Percentiles rank a stretch among this genome's conserved stretches.
Conservation (phyloP, 2,797 vertebrate genomes). For the Adrianichthys oophorus region DNA sequence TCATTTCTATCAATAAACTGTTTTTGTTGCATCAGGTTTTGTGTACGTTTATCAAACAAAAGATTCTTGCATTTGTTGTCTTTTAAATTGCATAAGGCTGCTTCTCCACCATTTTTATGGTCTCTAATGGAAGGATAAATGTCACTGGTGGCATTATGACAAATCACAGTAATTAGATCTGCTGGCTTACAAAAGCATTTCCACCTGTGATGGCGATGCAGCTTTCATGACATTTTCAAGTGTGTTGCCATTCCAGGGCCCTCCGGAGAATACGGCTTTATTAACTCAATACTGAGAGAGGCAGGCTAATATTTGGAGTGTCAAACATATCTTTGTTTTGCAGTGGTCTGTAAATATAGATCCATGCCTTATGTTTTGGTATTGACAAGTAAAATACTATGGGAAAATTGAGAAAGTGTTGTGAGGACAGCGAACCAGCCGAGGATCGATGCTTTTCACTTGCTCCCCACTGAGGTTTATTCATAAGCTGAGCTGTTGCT, state of each 20-base stretch:
- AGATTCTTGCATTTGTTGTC: slow-evolving; percentile 49
- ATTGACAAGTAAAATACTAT: slow-evolving; percentile 1
- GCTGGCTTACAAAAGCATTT: slow-evolving; percentile 44
- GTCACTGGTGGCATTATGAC: slow-evolving; percentile 65
- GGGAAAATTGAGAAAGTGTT: slow-evolving; percentile 16
- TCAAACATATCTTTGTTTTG: slow-evolving; percentile 23
- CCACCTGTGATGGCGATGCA: slow-evolving; percentile 29
- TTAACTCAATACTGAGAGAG: slow-evolving; percentile 19
- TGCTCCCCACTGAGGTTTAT: slow-evolving; percentile 64
- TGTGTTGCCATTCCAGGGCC: slow-evolving; percentile 32
- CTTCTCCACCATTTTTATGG: slow-evolving; percentile 43
- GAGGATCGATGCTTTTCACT: slow-evolving; percentile 52
- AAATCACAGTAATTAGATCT: slow-evolving; percentile 66
- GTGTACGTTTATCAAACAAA: slow-evolving; percentile 42
- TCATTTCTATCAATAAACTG: neutral
- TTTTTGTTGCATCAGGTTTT: slow-evolving; percentile 17
- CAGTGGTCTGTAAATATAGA: slow-evolving; percentile 21
- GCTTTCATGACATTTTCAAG: slow-evolving; percentile 45
- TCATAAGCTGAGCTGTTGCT: slow-evolving; percentile 73
- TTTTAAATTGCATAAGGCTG: slow-evolving; percentile 61
- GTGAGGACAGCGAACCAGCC: slow-evolving; percentile 1
- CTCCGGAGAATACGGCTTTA: slow-evolving; percentile 38
- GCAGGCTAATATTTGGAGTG: slow-evolving; percentile 28
- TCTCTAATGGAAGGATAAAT: slow-evolving; percentile 67
- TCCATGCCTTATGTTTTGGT: slow-evolving; percentile 17